Conservation (phyloP, 2,113 vertebrate species). For the Cranoglanis bouderius region DNA sequence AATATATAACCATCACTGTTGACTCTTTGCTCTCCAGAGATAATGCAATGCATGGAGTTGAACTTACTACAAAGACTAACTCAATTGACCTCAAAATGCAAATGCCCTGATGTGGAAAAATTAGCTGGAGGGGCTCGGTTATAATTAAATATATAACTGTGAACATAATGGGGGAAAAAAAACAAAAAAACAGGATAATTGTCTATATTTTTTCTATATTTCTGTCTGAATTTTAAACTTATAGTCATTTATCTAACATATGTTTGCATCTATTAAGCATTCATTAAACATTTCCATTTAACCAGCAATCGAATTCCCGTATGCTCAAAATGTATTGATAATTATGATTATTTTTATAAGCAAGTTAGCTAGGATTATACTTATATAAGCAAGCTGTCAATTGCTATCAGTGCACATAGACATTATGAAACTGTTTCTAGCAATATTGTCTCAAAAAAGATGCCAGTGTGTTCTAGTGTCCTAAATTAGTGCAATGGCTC, state of each 20-base stretch:
- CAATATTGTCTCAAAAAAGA: background rate
- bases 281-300: background rate
- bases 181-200: background rate
- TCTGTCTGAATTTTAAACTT: background rate
- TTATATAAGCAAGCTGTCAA: background rate
- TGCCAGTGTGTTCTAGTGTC: background rate
- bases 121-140: background rate
- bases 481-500: background rate
- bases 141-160: background rate
- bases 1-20: conserved; percentile 3
- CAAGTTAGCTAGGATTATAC: background rate
- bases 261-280: background rate
- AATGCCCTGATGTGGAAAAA: background rate
- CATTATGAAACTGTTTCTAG: background rate
- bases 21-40: background rate
- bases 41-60: background rate
- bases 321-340: background rate
- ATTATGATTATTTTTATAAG: background rate
- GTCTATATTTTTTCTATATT: background rate
- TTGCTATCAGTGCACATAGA: background rate
- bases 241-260: background rate
- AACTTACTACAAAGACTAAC: background rate
- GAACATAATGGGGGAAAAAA: background rate
- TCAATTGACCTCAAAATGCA: background rate
- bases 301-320: background rate